Evolutionary conservation across 2,797 vertebrate genomes (phyloP), one percentile per base, ranked within the genome.

Genomic region (Rhinoraja longicauda): DNA sequence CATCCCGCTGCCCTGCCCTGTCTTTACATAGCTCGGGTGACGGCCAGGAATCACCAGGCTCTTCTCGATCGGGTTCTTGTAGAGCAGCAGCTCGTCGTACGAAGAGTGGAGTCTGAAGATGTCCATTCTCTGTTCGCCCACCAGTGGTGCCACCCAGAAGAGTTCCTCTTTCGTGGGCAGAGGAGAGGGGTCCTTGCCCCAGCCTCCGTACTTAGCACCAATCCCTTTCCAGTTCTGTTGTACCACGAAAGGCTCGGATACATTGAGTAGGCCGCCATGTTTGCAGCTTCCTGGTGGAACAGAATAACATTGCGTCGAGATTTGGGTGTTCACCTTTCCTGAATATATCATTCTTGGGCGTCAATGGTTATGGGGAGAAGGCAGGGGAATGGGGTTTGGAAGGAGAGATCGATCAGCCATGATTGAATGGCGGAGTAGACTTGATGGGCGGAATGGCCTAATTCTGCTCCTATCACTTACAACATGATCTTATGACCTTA

Each of bases 1-100:
- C 26, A 95, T 94, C 6, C 95, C 95, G 12, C 93, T 94, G 29
- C 95, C 95, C 6, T 96, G 94, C 0, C 94, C 94, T 26, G 93
- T 95, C 76, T 92, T 94, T 59, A 93, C 76, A 67, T 94, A 94
- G 0, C 2, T 57, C 90, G n/a, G n/a, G 39, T 93, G 17, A 0
- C 93, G 0, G 39, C 82, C 93, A 13, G 29, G 70, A 32, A 91
- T 45, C 53, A 93, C 19, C 26, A 84, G 24, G 26, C 24, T 19
- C 26, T n/a, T 93, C 39, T 62, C 86, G 62, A 26, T 76, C 64
- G 73, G 82, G 88, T 93, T 94, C 86, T 93, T 94, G 84, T 93
- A 79, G 72, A 95, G 67, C 5, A 94, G 36, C 26, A 95, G 79
- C 76, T 95, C 94, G 29, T 94, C 92, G 26, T 86, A 94, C 21